Evolutionary conservation across 2,113 vertebrate genomes (phyloP).

Genomic region (Saguinus imperator): DNA sequence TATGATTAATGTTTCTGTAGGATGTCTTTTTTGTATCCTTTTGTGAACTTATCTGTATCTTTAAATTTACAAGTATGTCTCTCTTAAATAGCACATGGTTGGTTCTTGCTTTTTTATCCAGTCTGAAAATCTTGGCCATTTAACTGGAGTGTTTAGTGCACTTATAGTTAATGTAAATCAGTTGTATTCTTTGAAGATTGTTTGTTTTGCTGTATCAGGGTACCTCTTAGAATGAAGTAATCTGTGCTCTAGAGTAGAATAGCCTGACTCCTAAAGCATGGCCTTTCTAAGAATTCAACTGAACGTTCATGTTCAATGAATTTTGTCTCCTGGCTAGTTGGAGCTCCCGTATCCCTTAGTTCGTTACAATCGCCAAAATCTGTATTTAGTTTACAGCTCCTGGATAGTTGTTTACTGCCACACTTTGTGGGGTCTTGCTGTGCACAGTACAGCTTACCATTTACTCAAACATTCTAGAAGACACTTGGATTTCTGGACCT

Average conservation of each 20-base stretch:
- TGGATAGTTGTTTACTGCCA: background rate
- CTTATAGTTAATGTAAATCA: constrained; percentile 39
- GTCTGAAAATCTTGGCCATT: constrained; percentile 7
- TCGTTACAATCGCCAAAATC: background rate
- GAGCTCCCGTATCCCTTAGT: background rate
- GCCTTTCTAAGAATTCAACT: background rate
- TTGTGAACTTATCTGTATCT: background rate
- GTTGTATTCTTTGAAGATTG: background rate
- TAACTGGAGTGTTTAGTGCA: background rate
- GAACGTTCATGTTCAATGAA: background rate
- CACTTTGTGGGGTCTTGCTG: background rate
- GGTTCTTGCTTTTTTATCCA: background rate
- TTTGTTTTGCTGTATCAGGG: background rate
- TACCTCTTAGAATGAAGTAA: background rate
- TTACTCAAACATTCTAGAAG: background rate
- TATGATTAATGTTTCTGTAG: background rate
- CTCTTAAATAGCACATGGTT: background rate
- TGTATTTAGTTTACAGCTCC: background rate
- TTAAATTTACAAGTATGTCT: background rate
- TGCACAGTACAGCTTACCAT: background rate
- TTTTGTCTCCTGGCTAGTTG: background rate
- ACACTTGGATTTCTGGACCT: background rate
- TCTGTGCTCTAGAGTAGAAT: background rate
- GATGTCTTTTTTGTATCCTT: background rate
- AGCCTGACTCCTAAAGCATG: background rate